These are phyloP conservation scores for Hirundo rustica DNA, from an alignment of 2,797 vertebrate genomes.

Conservation along the genomic window DNA sequence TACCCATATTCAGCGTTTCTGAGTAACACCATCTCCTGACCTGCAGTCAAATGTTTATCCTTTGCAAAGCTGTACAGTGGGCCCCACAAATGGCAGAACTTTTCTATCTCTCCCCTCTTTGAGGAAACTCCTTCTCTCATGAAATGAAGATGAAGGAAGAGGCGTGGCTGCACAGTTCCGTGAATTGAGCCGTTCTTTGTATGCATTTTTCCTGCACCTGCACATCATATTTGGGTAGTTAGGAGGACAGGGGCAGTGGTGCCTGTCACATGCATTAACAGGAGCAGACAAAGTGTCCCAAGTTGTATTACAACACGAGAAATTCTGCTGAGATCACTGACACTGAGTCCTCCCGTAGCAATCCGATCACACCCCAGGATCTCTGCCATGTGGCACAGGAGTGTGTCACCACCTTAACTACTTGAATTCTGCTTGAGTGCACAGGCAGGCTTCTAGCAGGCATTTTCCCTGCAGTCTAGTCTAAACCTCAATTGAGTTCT, in stretches of 20 bases:
- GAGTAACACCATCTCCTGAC: background rate
- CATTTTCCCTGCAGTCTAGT: background rate
- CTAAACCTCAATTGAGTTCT: background rate
- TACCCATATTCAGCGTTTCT: background rate
- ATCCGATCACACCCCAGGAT: background rate
- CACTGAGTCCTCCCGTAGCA: fast-evolving
- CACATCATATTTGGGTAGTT: background rate
- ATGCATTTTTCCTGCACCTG: background rate
- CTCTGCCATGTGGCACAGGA: background rate
- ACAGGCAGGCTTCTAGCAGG: background rate
- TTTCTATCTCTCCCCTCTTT: background rate
- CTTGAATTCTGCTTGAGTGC: background rate
- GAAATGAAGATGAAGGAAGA: background rate
- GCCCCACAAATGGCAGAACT: background rate
- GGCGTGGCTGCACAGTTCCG: background rate
- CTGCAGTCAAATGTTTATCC: background rate
- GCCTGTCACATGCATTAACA: background rate
- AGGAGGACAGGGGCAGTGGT: background rate
- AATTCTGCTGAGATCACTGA: background rate
- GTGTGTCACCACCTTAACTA: background rate
- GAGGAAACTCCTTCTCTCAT: background rate
- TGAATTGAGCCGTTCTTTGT: fast-evolving
- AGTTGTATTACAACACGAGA: background rate
- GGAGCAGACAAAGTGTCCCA: background rate
- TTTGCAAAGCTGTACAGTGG: background rate